Evolutionary conservation across 2,113 vertebrate genomes (phyloP).

Genomic region (Saccopteryx bilineata): DNA sequence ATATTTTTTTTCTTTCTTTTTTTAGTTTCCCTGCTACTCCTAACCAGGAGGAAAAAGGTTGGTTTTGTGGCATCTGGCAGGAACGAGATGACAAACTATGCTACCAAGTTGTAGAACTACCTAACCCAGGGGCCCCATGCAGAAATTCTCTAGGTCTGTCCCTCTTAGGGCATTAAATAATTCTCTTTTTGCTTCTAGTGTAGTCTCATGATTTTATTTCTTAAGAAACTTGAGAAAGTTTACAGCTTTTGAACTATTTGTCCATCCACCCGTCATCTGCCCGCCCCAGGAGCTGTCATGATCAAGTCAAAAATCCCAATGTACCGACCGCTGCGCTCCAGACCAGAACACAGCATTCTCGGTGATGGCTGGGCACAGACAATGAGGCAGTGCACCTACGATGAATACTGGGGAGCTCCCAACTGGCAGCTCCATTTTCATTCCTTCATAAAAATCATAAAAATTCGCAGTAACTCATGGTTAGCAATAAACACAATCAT

Average conservation of each 20-base stretch:
- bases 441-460: slow-evolving; percentile 71
- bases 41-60: not conserved
- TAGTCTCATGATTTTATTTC: slow-evolving; percentile 74
- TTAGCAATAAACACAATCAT: slow-evolving; percentile 86
- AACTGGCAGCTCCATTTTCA: slow-evolving; percentile 76
- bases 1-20: not conserved
- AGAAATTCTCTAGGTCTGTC: not conserved
- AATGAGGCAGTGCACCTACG: slow-evolving; percentile 3
- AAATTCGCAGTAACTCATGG: slow-evolving; percentile 67
- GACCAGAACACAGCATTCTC: not conserved
- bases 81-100: not conserved
- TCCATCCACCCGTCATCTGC: slow-evolving; percentile 44
- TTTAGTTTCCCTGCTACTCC: not conserved
- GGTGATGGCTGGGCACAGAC: slow-evolving; percentile 40
- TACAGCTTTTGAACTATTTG: slow-evolving; percentile 67
- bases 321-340: not conserved
- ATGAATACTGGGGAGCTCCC: slow-evolving; percentile 63
- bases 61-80: not conserved
- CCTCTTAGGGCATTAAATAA: slow-evolving; percentile 38
- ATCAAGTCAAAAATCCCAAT: slow-evolving; percentile 40
- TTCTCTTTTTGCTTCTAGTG: slow-evolving; percentile 54
- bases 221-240: slow-evolving; percentile 68
- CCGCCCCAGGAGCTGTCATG: not conserved
- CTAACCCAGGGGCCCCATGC: not conserved
- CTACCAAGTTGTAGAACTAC: not conserved